Base-by-base conservation (phyloP, 2,888 invertebrate species). In the Agrilus cyanescens region DNA sequence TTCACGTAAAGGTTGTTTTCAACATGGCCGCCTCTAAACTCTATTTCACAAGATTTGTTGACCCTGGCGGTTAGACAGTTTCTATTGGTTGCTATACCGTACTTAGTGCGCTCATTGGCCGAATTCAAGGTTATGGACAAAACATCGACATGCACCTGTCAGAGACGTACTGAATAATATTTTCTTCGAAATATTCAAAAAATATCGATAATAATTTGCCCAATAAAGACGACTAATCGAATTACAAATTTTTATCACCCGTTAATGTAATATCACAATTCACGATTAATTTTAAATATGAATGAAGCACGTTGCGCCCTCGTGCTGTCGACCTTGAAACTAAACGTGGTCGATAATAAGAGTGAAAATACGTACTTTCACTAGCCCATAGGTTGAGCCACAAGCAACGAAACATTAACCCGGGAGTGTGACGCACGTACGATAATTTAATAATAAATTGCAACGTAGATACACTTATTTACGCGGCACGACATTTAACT, bases 21-120 rank as follows among this genome's bases (percentile, higher is more conserved):
- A 69, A 69, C 65, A 69, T 69, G 69, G 68, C 68, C 64, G 68
- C 63, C 61, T 57, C 61, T 60, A 65, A 65, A 66, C 63, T 66
- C 65, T 66, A 62, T 66, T 65, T 65, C 62, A 66, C 63, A 65
- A 67, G 65, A 67, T 67, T 67, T 68, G 68, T 68, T 69, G 68
- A 68, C 68, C 69, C 67, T 67, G 67, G 65, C 60, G 58, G 55
- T 53, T 51, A 50, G 53, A 52, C 53, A 50, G 47, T 54, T 57
- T 50, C 59, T 52, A 67, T 68, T 68, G 67, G 67, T 57, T 53
- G 60, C 47, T 48, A 53, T 50, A 55, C 54, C 55, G 59, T 58
- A 54, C 57, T 59, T 58, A 49, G 51, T 51, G 46, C 51, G 54
- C 56, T 57, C 54, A 67, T 67, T 67, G 66, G 68, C 51, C 51